Evolutionary conservation across 2,797 vertebrate genomes (phyloP).

Genomic region (Heteromormyrus szaboi): DNA sequence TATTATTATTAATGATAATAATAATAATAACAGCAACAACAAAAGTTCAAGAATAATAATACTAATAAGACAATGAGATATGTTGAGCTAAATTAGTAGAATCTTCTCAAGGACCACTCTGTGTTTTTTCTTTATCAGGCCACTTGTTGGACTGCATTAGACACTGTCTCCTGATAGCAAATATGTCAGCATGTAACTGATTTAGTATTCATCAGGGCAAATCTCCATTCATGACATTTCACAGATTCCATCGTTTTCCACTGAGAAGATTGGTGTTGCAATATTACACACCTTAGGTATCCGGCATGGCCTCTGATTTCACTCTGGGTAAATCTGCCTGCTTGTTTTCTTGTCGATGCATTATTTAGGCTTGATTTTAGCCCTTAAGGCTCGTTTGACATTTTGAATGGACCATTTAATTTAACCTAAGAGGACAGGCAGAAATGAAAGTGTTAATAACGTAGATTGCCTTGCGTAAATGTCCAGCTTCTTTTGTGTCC

Average conservation of each 20-base stretch:
- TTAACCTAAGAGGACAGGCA: background rate
- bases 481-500: background rate
- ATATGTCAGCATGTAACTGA: conserved; percentile 57
- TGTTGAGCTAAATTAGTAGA: background rate
- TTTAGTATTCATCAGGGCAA: conserved; percentile 62
- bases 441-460: background rate
- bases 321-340: background rate
- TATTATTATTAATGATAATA: too few relatives aligned
- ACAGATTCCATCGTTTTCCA: conserved; percentile 15
- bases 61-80: background rate
- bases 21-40: background rate
- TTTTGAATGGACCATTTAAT: background rate
- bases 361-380: background rate
- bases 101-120: background rate
- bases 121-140: background rate
- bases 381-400: background rate
- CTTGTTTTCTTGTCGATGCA: background rate
- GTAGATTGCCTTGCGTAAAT: background rate
- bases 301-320: background rate
- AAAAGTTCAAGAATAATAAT: background rate
- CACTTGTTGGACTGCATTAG: background rate
- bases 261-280: background rate
- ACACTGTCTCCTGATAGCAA: conserved; percentile 44
- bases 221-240: conserved; percentile 55
- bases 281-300: background rate